Base-by-base conservation (phyloP, 37 sponge, comb jelly and placozoan genomes). In the Oopsacas minuta region DNA sequence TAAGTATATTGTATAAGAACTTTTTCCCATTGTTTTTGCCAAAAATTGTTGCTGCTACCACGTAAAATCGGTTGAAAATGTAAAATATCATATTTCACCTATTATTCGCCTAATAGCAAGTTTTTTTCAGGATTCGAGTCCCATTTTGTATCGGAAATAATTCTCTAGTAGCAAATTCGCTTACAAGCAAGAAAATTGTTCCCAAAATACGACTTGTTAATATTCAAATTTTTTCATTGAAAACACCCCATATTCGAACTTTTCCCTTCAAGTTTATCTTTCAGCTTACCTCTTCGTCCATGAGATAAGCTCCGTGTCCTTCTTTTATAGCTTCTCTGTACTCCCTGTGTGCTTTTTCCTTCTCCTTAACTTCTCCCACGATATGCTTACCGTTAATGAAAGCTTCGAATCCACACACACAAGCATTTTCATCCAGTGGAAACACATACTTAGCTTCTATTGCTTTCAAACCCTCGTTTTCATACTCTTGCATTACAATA, bases 231-330 rank as follows among this genome's bases (percentile, higher is more conserved):
- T n/a, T n/a, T n/a, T n/a, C n/a, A n/a, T n/a, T n/a, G n/a, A n/a
- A n/a, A n/a, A n/a, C n/a, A n/a, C n/a, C n/a, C n/a, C n/a, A n/a
- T n/a, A n/a, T n/a, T n/a, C n/a, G n/a, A n/a, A n/a, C n/a, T n/a
- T n/a, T n/a, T n/a, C n/a, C n/a, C n/a, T n/a, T n/a, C n/a, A n/a
- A n/a, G n/a, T n/a, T n/a, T n/a, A n/a, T n/a, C n/a, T 8, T 42
- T 42, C 49, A 42, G 15, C 49, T 94, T 49, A 94, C 92, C 84
- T 98, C 99, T 52, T 95, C 96, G 37, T 98, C 99, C 99, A 98
- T 98, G 85, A 98, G 96, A 87, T 98, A 98, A 25, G 99, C 99
- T 25, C 99, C 99, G 86, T 98, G 96, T 22, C 99, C 99, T 83
- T 93, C 87, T 39, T 91, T 90, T 61, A 98, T 94, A 83, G 99